These are phyloP conservation scores for Athene noctua DNA, from an alignment of 2,113 vertebrate genomes.

Conservation along the genomic window DNA sequence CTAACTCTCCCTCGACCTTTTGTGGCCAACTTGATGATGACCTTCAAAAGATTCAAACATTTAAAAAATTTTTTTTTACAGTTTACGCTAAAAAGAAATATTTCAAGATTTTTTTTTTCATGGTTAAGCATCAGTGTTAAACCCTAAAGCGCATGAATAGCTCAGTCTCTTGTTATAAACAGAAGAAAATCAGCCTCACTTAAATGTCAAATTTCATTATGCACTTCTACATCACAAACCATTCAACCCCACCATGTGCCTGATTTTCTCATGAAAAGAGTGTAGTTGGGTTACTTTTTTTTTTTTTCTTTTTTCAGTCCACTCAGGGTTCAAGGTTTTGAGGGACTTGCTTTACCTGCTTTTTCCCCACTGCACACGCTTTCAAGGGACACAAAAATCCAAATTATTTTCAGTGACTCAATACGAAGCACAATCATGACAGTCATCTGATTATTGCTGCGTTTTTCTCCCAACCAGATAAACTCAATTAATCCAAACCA, in stretches of 20 bases:
- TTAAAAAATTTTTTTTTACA: background rate
- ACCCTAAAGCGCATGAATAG: background rate
- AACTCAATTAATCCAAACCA: background rate
- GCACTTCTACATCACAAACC: background rate
- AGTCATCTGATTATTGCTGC: background rate
- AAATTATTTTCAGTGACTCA: background rate
- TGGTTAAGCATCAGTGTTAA: background rate
- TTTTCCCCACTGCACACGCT: background rate
- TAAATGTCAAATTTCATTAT: background rate
- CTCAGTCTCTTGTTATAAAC: background rate
- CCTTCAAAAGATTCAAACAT: slow-evolving; percentile 5
- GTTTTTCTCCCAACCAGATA: background rate
- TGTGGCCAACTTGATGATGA: background rate
- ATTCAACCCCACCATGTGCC: background rate
- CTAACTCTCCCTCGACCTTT: background rate
- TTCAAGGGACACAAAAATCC: background rate
- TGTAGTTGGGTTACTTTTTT: background rate
- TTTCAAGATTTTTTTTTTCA: background rate
- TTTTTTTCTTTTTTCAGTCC: background rate
- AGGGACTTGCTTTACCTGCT: background rate
- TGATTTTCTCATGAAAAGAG: background rate
- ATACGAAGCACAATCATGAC: background rate
- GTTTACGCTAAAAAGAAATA: background rate
- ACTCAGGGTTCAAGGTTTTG: background rate
- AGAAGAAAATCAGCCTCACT: background rate